Evolutionary conservation across 2,113 vertebrate genomes (phyloP).

Genomic region (Neotoma lepida): DNA sequence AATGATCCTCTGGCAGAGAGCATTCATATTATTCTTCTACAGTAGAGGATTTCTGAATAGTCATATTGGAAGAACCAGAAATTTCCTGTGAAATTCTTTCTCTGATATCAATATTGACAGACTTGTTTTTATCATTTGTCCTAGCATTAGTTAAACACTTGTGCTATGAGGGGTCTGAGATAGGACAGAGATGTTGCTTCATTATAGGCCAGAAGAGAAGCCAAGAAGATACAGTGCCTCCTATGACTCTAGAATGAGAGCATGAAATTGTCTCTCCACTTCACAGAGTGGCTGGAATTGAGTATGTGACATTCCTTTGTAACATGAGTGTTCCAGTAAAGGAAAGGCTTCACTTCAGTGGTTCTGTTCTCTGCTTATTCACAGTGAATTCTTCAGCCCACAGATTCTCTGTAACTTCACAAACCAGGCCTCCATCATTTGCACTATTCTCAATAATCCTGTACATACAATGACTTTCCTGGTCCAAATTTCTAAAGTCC

Average conservation of each 20-base stretch:
- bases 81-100: slow-evolving; percentile 5
- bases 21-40: background rate
- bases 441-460: background rate
- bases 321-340: background rate
- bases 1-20: background rate
- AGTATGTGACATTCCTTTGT: background rate
- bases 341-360: background rate
- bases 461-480: background rate
- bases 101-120: background rate
- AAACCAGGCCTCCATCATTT: background rate
- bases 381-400: background rate
- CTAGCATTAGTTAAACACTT: slow-evolving; percentile 2
- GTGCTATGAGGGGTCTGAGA: background rate
- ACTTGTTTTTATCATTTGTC: background rate
- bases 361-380: background rate
- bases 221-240: background rate
- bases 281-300: background rate
- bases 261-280: background rate
- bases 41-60: slow-evolving; percentile 40
- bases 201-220: background rate
- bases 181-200: background rate
- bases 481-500: background rate
- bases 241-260: background rate
- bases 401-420: too few relatives aligned
- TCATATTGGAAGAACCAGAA: slow-evolving; percentile 17